phyloP scores from a whole-genome alignment of 2,888 invertebrate species.

The Ophonus ardosiacus region DNA sequence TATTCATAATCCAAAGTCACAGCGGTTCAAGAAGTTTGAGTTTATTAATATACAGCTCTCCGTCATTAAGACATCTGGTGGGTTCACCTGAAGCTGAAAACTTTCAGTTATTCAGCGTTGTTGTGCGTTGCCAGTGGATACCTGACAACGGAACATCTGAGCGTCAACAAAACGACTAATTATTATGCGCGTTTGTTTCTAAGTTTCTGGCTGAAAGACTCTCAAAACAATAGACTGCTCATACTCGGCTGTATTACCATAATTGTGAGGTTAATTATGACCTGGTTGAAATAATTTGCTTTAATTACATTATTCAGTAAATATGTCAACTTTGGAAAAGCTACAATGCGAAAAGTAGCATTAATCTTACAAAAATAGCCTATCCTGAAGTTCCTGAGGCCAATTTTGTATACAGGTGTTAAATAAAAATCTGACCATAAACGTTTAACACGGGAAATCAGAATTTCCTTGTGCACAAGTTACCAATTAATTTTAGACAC shows the following conservation, averaged over 20 bases:
- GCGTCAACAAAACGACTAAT: not conserved
- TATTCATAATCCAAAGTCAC: not conserved
- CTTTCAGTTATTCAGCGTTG: not conserved
- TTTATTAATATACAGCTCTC: not conserved
- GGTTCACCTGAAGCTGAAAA: not conserved
- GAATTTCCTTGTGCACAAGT: too few species aligned
- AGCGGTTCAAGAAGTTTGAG: not conserved
- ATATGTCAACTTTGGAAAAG: too few species aligned
- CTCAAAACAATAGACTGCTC: not conserved
- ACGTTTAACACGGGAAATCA: too few species aligned
- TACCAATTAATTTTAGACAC: too few species aligned
- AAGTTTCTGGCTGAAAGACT: not conserved
- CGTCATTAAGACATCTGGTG: not conserved
- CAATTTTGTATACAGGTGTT: too few species aligned
- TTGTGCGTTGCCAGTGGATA: not conserved
- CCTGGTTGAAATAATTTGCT: too few species aligned
- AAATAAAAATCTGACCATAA: too few species aligned
- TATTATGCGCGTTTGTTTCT: slow-evolving; percentile 21
- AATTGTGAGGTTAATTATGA: not conserved
- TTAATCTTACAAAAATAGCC: too few species aligned
- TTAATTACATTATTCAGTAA: too few species aligned
- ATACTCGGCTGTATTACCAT: not conserved
- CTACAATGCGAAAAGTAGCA: too few species aligned
- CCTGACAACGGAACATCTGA: not conserved
- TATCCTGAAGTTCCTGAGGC: too few species aligned